phyloP scores from a whole-genome alignment of 2,797 vertebrate genomes.

The Sebastes elongatus region DNA sequence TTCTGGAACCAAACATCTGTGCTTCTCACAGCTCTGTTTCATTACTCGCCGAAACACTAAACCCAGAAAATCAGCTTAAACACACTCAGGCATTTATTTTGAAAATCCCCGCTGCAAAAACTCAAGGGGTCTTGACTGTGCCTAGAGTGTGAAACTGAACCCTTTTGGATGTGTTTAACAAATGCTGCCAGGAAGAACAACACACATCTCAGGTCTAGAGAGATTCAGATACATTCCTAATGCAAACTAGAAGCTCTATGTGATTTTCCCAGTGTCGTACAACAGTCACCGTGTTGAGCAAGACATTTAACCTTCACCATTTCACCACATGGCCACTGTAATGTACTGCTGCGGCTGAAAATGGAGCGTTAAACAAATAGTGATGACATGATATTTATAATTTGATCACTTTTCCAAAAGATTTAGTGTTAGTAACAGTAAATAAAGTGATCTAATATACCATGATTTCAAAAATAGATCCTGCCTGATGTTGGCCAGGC shows the following conservation, averaged over 20 bases:
- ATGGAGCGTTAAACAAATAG: neutral
- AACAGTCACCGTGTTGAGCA: slow-evolving; percentile 11
- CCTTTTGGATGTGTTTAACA: slow-evolving; percentile 65
- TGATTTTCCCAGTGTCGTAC: slow-evolving; percentile 45
- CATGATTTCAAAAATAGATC: neutral
- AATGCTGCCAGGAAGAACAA: slow-evolving; percentile 69
- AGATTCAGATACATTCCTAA: slow-evolving; percentile 54
- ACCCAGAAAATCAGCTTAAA: slow-evolving; percentile 75
- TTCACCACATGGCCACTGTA: neutral
- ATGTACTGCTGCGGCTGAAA: neutral
- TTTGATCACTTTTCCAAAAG: neutral
- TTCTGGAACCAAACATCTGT: slow-evolving; percentile 69
- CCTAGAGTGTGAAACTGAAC: slow-evolving; percentile 64
- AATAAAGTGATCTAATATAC: neutral
- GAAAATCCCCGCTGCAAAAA: slow-evolving; percentile 67
- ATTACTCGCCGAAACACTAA: slow-evolving; percentile 71
- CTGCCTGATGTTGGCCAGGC: neutral
- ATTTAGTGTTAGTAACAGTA: neutral
- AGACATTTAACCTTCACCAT: slow-evolving; percentile 23
- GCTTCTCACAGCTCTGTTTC: slow-evolving; percentile 71
- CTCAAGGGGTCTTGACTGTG: slow-evolving; percentile 58
- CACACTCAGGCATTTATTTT: slow-evolving; percentile 74
- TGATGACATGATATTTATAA: neutral
- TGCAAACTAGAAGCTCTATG: slow-evolving; percentile 31
- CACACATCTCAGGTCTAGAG: slow-evolving; percentile 47